phyloP scores from a whole-genome alignment of 2,113 vertebrate species.

The human (Homo sapiens) region DNA sequence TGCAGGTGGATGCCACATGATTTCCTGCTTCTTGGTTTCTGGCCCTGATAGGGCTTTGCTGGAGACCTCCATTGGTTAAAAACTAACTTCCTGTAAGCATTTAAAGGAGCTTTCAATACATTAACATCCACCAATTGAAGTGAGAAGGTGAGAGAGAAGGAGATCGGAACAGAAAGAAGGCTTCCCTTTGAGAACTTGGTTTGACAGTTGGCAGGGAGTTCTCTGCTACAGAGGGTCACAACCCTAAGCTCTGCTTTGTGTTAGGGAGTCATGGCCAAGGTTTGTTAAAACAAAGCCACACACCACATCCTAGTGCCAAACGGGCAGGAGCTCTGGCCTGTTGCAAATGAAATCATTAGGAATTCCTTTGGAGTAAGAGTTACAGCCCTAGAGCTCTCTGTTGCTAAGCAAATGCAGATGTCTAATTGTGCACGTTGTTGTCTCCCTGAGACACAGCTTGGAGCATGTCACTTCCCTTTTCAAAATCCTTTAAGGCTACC shows the following conservation, averaged over 20 bases:
- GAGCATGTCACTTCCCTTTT: not conserved
- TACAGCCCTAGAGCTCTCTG: not conserved
- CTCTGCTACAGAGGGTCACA: not conserved
- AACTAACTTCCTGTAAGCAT: not conserved
- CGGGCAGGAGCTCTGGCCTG: conserved; percentile 43
- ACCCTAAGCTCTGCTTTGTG: conserved; percentile 35
- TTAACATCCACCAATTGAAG: not conserved
- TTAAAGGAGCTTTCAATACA: not conserved
- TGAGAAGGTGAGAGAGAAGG: not conserved
- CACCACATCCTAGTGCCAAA: conserved; percentile 41
- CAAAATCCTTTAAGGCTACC: conserved; percentile 38
- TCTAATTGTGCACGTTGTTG: conserved; percentile 14
- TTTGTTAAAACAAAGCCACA: conserved; percentile 68
- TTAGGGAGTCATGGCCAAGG: conserved; percentile 48
- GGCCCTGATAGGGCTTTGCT: not conserved
- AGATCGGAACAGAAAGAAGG: conserved; percentile 22
- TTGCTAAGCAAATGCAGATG: conserved; percentile 69
- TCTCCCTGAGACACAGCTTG: not conserved
- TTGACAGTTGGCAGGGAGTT: conserved; percentile 52
- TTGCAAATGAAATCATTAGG: conserved; percentile 51
- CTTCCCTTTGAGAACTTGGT: conserved; percentile 65
- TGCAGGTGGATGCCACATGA: not conserved
- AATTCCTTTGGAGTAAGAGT: conserved; percentile 58
- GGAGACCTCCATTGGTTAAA: conserved; percentile 9
- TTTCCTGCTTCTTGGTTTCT: not conserved